phyloP scores from a whole-genome alignment of 2,113 vertebrate genomes.

The Plotosus lineatus region DNA sequence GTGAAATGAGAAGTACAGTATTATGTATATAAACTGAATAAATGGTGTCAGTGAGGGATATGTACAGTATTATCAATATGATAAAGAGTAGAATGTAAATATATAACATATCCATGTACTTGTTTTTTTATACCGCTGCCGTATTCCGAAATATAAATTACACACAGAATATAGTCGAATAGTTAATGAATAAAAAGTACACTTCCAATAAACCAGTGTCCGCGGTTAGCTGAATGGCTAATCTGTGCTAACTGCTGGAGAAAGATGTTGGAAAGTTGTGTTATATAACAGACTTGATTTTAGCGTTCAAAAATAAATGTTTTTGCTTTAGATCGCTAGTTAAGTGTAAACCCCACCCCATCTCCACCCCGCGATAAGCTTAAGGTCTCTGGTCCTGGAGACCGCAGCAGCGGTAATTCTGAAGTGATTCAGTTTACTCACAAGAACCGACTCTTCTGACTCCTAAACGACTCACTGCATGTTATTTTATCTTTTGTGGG shows the following conservation, averaged over 20 bases:
- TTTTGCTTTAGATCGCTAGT: background rate
- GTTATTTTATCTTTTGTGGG: background rate
- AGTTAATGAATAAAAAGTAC: background rate
- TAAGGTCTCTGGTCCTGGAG: background rate
- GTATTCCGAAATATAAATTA: background rate
- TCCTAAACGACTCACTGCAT: background rate
- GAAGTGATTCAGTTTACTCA: background rate
- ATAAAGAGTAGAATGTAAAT: too few species aligned
- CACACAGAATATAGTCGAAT: background rate
- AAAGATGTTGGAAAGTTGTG: background rate
- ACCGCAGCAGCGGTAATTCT: background rate
- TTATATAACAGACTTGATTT: background rate
- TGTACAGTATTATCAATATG: too few species aligned
- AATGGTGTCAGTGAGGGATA: too few species aligned
- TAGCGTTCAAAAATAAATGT: background rate
- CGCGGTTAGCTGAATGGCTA: background rate
- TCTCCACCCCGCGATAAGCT: background rate
- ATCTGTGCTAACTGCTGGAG: background rate
- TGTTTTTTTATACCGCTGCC: background rate
- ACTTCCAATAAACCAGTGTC: background rate
- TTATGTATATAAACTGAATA: too few species aligned
- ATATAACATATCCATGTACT: too few species aligned
- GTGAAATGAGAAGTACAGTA: too few species aligned
- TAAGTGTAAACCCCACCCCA: background rate
- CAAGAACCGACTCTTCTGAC: constrained; percentile 1